A percentile compares a stretch with the other conserved stretches of the same genome.
phyloP scores from a whole-genome alignment of 2,113 vertebrate species.

The Steatornis caripensis region DNA sequence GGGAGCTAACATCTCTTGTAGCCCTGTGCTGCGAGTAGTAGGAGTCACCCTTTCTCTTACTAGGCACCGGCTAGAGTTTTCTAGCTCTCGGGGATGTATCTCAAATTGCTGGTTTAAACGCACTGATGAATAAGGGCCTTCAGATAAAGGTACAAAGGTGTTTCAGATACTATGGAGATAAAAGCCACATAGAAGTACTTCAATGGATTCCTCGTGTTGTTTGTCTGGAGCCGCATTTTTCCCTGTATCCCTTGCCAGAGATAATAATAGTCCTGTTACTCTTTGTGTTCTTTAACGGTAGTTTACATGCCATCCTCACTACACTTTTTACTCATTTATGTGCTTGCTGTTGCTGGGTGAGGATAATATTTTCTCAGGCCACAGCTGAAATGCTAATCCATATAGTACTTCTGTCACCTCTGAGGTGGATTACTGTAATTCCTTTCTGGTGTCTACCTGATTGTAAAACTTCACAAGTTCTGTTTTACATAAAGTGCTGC shows the following conservation, averaged over 20 bases:
- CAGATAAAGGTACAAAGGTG: background rate
- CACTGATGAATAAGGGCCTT: background rate
- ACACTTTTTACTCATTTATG: background rate
- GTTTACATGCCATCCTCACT: background rate
- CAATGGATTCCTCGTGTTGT: background rate
- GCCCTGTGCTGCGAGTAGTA: background rate
- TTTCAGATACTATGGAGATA: background rate
- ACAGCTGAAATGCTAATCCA: slow-evolving; percentile 29
- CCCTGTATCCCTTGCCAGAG: background rate
- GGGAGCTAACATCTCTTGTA: background rate
- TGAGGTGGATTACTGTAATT: slow-evolving; percentile 52
- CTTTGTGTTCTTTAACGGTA: background rate
- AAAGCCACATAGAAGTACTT: background rate
- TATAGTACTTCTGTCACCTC: slow-evolving; percentile 40
- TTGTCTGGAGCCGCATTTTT: background rate
- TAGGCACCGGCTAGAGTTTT: background rate
- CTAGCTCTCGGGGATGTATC: background rate
- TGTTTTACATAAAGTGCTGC: slow-evolving; percentile 36
- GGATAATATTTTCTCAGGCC: slow-evolving; percentile 37
- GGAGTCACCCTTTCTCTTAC: background rate
- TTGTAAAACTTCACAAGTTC: slow-evolving; percentile 50
- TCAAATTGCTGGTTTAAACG: background rate
- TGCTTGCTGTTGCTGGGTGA: background rate
- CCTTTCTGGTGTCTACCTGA: slow-evolving; percentile 47
- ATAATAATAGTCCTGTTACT: background rate